phyloP scores from a whole-genome alignment of 2,888 invertebrate species.

The Linhomoeus sp. region DNA sequence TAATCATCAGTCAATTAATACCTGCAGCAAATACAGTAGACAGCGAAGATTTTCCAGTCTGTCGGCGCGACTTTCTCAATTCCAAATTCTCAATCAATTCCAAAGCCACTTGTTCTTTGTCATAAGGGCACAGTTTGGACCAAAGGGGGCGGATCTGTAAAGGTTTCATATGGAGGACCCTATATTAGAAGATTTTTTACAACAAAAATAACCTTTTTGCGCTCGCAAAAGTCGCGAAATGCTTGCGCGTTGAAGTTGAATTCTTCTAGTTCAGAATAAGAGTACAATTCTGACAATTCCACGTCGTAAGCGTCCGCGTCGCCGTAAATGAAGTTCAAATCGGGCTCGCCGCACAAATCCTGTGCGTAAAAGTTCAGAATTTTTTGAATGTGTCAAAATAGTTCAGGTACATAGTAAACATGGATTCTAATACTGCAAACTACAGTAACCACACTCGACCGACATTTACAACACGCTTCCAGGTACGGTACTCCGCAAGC shows the following conservation, averaged over 20 bases:
- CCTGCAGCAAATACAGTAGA: constrained; percentile 76
- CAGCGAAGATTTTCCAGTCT: constrained; percentile 76
- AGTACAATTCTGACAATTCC: constrained; percentile 57
- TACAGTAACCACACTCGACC: too few species aligned
- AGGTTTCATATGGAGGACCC: too few species aligned
- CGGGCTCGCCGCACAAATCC: constrained; percentile 8
- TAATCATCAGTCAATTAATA: constrained; percentile 14
- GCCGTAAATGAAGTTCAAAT: constrained; percentile 22
- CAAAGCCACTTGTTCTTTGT: constrained; percentile 41
- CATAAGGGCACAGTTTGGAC: background rate
- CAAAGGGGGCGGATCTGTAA: constrained; percentile 33
- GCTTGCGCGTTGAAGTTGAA: constrained; percentile 60
- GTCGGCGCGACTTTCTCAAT: constrained; percentile 54
- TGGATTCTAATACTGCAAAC: too few species aligned
- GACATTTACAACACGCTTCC: too few species aligned
- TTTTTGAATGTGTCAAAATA: too few species aligned
- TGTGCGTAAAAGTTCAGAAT: too few species aligned
- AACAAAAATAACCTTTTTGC: background rate
- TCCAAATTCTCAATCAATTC: constrained; percentile 77
- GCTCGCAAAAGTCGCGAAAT: constrained; percentile 9
- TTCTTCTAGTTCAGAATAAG: constrained; percentile 89
- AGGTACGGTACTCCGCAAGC: too few species aligned
- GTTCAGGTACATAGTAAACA: too few species aligned
- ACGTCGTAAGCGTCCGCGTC: constrained; percentile 18
- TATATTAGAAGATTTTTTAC: too few species aligned